Conservation (phyloP, 2,888 invertebrate species). For the Heliconius ethilla region DNA sequence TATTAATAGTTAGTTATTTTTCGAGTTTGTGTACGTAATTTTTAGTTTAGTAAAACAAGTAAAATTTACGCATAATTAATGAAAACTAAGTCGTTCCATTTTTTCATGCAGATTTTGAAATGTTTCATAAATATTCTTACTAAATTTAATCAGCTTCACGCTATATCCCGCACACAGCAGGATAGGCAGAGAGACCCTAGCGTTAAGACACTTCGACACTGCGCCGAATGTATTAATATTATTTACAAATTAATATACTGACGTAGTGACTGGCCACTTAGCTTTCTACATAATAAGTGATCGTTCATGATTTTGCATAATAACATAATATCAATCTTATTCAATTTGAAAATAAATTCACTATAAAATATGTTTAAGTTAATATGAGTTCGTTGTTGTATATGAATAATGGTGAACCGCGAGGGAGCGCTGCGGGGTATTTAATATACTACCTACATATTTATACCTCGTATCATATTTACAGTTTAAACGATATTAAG, state of each 20-base stretch:
- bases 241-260: no score
- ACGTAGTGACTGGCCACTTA: no score
- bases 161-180: not conserved
- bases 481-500: not conserved
- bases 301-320: no score
- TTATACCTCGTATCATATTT: not conserved
- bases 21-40: no score
- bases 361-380: slow-evolving; percentile 3
- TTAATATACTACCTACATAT: not conserved
- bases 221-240: no score
- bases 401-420: not conserved
- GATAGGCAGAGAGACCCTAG: not conserved
- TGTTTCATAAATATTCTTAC: no score
- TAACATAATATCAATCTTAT: not conserved
- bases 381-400: not conserved
- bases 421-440: slow-evolving; percentile 4
- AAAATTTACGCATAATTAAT: no score
- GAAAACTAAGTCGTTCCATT: not conserved
- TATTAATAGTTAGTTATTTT: no score
- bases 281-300: no score
- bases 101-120: not conserved
- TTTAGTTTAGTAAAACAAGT: no score
- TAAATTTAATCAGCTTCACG: not conserved
- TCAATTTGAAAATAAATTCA: not conserved
- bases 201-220: not conserved